Conservation (phyloP, 2,797 vertebrate genomes). For the Fringilla coelebs region DNA sequence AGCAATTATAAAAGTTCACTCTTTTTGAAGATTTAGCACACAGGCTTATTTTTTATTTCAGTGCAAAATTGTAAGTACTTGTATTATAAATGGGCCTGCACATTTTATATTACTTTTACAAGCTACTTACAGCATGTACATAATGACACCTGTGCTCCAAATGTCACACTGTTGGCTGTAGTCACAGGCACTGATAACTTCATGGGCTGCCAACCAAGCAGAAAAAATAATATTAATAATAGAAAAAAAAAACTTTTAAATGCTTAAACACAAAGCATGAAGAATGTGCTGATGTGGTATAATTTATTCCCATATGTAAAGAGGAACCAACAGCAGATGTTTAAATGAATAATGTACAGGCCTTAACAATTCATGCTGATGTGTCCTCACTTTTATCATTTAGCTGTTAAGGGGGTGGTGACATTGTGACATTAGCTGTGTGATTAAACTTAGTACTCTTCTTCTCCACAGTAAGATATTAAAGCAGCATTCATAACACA, state of each 20-base stretch:
- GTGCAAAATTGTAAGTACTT: slow-evolving; percentile 28
- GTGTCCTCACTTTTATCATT: slow-evolving; percentile 58
- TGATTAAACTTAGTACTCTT: slow-evolving; percentile 34
- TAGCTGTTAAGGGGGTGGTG: slow-evolving; percentile 46
- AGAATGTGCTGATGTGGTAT: slow-evolving; percentile 73
- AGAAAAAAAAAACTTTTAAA: slow-evolving; percentile 70
- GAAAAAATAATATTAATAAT: slow-evolving; percentile 80
- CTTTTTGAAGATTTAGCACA: not conserved
- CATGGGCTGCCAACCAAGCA: slow-evolving; percentile 84
- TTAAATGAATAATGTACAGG: slow-evolving; percentile 79
- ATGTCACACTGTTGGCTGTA: slow-evolving; percentile 89
- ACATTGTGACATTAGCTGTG: slow-evolving; percentile 11
- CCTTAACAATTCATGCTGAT: slow-evolving; percentile 70
- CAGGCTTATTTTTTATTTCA: slow-evolving; percentile 8
- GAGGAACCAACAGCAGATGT: slow-evolving; percentile 75
- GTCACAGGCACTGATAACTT: slow-evolving; percentile 85
- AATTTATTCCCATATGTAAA: slow-evolving; percentile 72
- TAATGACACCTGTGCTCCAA: slow-evolving; percentile 92
- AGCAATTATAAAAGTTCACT: not conserved
- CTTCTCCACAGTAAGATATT: slow-evolving; percentile 26
- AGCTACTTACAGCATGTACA: slow-evolving; percentile 89
- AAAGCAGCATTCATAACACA: slow-evolving; percentile 46
- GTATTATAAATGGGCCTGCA: slow-evolving; percentile 38
- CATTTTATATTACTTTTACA: slow-evolving; percentile 52
- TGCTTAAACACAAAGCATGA: slow-evolving; percentile 74